Percentiles rank a stretch among this genome's conserved stretches.
These are phyloP conservation scores for Sphenopsis melanotis DNA, from an alignment of 2,797 vertebrate genomes.

Conservation along the genomic window DNA sequence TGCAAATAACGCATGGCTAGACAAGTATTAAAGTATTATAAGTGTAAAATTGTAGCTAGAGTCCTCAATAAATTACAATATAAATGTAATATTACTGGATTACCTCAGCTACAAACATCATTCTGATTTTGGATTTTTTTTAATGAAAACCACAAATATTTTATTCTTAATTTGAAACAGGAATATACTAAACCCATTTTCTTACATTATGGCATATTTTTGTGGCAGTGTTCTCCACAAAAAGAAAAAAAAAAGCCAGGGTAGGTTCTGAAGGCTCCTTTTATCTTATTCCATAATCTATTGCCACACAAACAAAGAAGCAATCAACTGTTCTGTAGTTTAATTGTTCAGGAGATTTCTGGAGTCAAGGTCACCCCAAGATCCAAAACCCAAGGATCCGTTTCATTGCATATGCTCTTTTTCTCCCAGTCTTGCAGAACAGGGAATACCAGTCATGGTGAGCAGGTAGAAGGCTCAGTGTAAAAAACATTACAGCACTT, in stretches of 20 bases:
- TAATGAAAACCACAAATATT: rapidly evolving
- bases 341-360: not conserved
- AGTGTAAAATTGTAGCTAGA: not conserved
- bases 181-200: not conserved
- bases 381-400: not conserved
- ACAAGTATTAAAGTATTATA: not conserved
- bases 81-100: not conserved
- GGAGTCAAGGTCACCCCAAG: slow-evolving; percentile 1
- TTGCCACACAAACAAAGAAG: not conserved
- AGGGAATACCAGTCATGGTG: not conserved
- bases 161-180: not conserved
- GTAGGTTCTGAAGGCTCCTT: not conserved
- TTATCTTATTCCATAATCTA: not conserved
- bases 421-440: not conserved
- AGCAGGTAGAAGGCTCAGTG: not conserved
- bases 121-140: not conserved
- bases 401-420: not conserved
- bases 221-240: not conserved
- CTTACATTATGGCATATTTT: not conserved
- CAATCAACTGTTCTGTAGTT: not conserved
- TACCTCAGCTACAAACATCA: not conserved
- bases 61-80: not conserved
- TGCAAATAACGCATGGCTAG: not conserved
- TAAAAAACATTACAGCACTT: not conserved
- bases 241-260: rapidly evolving